These are phyloP conservation scores for Anthophora plumipes DNA, from an alignment of 2,888 invertebrate genomes.

Conservation along the genomic window DNA sequence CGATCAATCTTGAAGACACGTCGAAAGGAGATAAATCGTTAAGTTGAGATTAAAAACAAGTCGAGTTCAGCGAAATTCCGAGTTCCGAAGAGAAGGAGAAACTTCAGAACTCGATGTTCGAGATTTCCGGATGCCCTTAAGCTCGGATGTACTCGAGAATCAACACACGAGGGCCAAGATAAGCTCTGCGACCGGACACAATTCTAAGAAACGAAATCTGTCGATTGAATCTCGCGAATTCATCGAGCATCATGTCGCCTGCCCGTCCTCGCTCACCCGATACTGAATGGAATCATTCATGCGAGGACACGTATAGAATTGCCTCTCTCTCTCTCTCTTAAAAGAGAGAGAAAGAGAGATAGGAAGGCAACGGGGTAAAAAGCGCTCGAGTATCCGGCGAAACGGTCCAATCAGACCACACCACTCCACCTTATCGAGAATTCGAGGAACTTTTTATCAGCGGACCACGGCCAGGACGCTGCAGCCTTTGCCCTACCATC, in stretches of 20 bases:
- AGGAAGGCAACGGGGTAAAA: constrained; percentile 36
- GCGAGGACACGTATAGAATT: constrained; percentile 59
- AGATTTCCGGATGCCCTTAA: background rate
- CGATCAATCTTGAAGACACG: too few relatives aligned
- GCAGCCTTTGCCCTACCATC: background rate
- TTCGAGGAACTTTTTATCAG: constrained; percentile 44
- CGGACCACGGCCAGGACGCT: constrained; percentile 14
- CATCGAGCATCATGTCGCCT: constrained; percentile 32
- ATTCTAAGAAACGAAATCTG: constrained; percentile 38
- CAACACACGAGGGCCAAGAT: background rate
- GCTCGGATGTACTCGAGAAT: background rate
- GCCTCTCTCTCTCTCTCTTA: background rate
- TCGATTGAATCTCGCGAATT: constrained; percentile 48
- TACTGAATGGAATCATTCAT: constrained; percentile 80
- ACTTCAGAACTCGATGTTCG: too few relatives aligned
- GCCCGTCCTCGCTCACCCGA: constrained; percentile 43
- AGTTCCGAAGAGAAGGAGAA: too few relatives aligned
- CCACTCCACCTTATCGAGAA: constrained; percentile 50
- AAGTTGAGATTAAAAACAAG: too few relatives aligned
- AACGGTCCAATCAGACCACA: constrained; percentile 25
- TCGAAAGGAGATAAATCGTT: too few relatives aligned
- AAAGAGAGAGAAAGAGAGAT: too few relatives aligned
- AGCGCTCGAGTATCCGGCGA: constrained; percentile 28
- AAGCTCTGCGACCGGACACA: background rate
- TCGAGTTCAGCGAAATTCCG: too few relatives aligned